These are phyloP conservation scores for Neoitamus cyanurus DNA, from an alignment of 2,888 invertebrate species.

Conservation along the genomic window DNA sequence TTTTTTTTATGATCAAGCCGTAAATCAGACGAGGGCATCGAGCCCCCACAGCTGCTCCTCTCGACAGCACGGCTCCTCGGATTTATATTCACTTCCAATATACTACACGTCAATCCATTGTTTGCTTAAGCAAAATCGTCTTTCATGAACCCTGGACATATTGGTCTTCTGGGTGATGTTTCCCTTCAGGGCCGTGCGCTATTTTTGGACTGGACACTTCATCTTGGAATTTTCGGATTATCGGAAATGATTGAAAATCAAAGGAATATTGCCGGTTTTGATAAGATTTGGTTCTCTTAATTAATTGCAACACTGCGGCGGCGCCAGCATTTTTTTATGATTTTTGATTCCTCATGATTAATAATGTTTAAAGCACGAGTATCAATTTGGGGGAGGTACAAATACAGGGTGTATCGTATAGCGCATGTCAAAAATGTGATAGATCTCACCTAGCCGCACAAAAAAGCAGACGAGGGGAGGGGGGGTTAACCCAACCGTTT, in stretches of 20 bases:
- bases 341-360: no score
- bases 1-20: not conserved
- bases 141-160: not conserved
- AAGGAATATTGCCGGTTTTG: not conserved
- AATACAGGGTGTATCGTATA: no score
- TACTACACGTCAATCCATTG: not conserved
- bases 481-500: no score
- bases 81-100: not conserved
- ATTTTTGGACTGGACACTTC: not conserved
- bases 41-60: not conserved
- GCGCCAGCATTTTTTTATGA: not conserved
- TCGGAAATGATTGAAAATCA: not conserved
- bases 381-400: no score
- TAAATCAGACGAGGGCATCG: not conserved
- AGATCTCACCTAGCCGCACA: no score
- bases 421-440: no score
- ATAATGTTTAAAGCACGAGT: no score
- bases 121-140: not conserved
- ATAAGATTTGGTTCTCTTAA: not conserved
- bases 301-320: not conserved
- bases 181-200: not conserved
- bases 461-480: no score
- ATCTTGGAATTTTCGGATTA: not conserved
- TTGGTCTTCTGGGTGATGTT: not conserved
- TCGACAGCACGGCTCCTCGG: not conserved